Evolutionary conservation across 2,797 vertebrate species (phyloP), one percentile per base, ranked within the genome.

Genomic region (Lagocephalus sceleratus): DNA sequence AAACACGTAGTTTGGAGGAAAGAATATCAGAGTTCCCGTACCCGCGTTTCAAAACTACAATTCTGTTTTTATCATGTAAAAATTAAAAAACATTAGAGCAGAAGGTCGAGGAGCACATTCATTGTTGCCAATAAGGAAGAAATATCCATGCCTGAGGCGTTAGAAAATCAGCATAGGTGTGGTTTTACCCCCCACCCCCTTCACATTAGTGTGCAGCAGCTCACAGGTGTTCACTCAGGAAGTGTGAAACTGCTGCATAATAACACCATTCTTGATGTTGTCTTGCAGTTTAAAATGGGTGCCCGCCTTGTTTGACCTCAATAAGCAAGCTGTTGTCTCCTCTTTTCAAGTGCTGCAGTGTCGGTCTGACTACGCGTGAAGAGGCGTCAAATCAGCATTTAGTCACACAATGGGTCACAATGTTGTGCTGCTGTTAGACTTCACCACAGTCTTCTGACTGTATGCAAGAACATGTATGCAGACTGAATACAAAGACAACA

Each of bases 121-220:
- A 21, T 40, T 20, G 48, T 40, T 57, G 47, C 53, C 71, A 73
- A 82, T 71, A 63, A 75, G 80, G 65, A 81, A 85, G 68, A 87
- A 90, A 90, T 90, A 90, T 66, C 81, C 82, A 84, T 83, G 88
- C 91, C 90, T 19, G 63, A 84, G 90, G 91, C 89, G 72, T 76
- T 84, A 90, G 84, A 92, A 92, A 91, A 89, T 85, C 86, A 89
- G 84, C 76, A 85, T 82, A 89, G 90, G 91, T 91, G 90, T 91
- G 90, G 90, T 85, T 87, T 68, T 68, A 77, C 79, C 75, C 71
- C 69, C 79, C 75, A 71, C 59, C 40, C 25, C 66, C 72, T 54
- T 54, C 58, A 78, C 78, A 81, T 79, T 68, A 38, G 62, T 64
- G 66, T 46, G 50, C 29, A 73, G 66, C 63, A 69, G 54, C 53